Base-by-base conservation (phyloP, 2,888 invertebrate species). In the Fissipunctia ypsillon region DNA sequence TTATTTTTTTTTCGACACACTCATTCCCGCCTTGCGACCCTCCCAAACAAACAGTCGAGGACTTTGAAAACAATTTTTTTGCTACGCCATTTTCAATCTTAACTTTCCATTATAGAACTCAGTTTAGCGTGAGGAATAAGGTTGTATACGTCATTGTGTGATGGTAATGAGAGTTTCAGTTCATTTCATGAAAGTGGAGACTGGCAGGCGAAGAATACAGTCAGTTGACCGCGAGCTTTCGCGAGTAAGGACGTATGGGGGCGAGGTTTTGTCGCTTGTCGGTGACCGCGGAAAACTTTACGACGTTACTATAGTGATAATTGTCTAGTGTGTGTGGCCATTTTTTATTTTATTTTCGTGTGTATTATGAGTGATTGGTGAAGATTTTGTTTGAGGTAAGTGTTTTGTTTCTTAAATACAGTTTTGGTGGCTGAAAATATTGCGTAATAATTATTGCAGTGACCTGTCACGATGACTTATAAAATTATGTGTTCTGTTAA, bases 21-120 rank as follows among this genome's bases (percentile, higher is more conserved):
- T 96, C 96, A 96, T 96, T 96, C 96, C 96, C 96, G 96, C 96
- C 96, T 96, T 94, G 94, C 90, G 95, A 92, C 95, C 96, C 96
- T 95, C 96, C 96, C 96, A 96, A 96, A 96, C 96, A 96, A 96
- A 96, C 95, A 96, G 91, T 91, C 88, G 90, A 94, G 93, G 91
- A 94, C 94, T 95, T 95, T 93, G 93, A 95, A 95, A 96, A 96
- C 95, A 96, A 91, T 88, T 91, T 92, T 81, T 12, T 35, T 50
- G 28, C 5, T 31, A 2, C 54, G 0, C 91, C 75, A 88, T 66
- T 75, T 25, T 65, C 56, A 73, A 25, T 57, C 61, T 72, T 73
- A 90, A 69, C 0, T 0, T 0, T 0, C 0, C 1, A 1, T 0
- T 0, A 0, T 3, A 90, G 57, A 75, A 72, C 76, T 70, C 25